phyloP scores from a whole-genome alignment of 2,888 invertebrate species.

The Drosophila pegasa region DNA sequence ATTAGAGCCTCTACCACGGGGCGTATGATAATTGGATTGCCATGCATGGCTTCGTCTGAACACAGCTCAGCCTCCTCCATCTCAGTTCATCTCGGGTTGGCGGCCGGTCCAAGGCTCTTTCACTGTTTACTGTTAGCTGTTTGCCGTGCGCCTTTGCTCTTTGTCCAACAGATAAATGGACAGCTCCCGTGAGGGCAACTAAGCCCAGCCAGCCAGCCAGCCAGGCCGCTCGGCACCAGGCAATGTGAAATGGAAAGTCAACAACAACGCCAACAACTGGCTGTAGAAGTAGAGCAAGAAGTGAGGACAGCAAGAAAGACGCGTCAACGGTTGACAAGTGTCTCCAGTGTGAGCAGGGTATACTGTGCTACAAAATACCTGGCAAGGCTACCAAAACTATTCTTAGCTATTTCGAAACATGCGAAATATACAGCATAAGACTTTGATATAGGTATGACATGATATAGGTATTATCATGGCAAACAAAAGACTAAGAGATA shows the following conservation, averaged over 20 bases:
- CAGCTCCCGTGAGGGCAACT: conserved; percentile 50
- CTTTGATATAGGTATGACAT: too few relatives aligned
- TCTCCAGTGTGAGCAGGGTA: conserved; percentile 5
- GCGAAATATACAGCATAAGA: too few relatives aligned
- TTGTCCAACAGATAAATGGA: conserved; percentile 73
- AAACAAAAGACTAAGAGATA: neutral
- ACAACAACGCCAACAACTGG: conserved; percentile 39
- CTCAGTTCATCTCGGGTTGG: conserved; percentile 3
- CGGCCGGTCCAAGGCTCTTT: conserved; percentile 53
- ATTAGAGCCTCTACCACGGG: conserved; percentile 68
- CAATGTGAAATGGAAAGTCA: conserved; percentile 56
- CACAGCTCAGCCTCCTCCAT: neutral
- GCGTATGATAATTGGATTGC: conserved; percentile 78
- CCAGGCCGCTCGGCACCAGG: neutral
- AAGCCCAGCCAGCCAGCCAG: conserved; percentile 11
- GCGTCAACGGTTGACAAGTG: conserved; percentile 77
- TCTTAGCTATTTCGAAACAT: neutral
- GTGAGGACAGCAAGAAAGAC: conserved; percentile 55
- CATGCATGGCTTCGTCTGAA: conserved; percentile 52
- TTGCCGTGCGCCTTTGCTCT: conserved; percentile 49
- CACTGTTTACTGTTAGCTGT: conserved; percentile 41
- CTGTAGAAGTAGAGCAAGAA: conserved; percentile 45
- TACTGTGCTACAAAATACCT: conserved; percentile 19
- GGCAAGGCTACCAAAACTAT: neutral
- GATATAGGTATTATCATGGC: too few relatives aligned